phyloP scores from a whole-genome alignment of 2,888 invertebrate genomes.

The Nymphalis polychloros region DNA sequence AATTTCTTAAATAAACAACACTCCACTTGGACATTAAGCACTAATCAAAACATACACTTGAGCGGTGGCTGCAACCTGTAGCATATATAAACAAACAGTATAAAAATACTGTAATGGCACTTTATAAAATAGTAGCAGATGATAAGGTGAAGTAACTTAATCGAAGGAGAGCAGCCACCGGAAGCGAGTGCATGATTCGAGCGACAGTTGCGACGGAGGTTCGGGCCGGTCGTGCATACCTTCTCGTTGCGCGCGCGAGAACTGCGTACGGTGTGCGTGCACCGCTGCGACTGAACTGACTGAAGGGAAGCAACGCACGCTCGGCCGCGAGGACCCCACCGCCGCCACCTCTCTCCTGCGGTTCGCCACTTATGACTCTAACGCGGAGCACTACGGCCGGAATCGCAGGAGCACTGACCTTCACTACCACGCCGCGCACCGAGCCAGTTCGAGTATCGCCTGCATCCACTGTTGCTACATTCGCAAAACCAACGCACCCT shows the following conservation, averaged over 20 bases:
- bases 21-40: constrained; percentile 24
- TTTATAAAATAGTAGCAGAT: constrained; percentile 26
- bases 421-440: constrained; percentile 53
- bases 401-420: constrained; percentile 77
- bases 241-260: constrained; percentile 80
- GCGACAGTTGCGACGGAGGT: constrained; percentile 46
- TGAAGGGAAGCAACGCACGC: constrained; percentile 65
- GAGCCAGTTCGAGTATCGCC: constrained; percentile 54
- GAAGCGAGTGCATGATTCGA: constrained; percentile 66
- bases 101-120: constrained; percentile 17
- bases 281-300: constrained; percentile 77
- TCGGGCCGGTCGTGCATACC: constrained; percentile 64
- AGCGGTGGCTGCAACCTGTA: constrained; percentile 26
- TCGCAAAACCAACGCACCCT: constrained; percentile 45
- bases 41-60: constrained; percentile 28
- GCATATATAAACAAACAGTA: constrained; percentile 11
- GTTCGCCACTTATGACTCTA: constrained; percentile 72
- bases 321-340: constrained; percentile 70
- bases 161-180: constrained; percentile 71
- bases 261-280: constrained; percentile 82
- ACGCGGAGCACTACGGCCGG: constrained; percentile 71
- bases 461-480: constrained; percentile 55
- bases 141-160: constrained; percentile 45
- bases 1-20: neutral
- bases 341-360: constrained; percentile 71